Conservation (phyloP, 2,888 invertebrate species). For the Papilio gigon region DNA sequence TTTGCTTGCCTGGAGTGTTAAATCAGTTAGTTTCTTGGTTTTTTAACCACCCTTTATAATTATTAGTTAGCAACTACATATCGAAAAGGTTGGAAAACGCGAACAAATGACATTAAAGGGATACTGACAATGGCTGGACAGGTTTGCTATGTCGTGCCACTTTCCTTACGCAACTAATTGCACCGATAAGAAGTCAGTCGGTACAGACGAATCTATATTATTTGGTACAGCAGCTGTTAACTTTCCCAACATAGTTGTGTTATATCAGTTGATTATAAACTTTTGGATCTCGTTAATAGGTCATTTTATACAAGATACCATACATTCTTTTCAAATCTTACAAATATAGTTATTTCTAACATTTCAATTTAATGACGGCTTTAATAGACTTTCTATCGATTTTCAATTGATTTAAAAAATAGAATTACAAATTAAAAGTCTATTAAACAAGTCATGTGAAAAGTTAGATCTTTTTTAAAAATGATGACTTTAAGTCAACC, state of each 20-base stretch:
- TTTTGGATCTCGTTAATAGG: not conserved
- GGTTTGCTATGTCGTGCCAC: slow-evolving; percentile 6
- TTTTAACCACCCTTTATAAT: not conserved
- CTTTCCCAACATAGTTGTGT: not conserved
- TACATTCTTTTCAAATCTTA: too few relatives aligned
- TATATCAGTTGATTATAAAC: not conserved
- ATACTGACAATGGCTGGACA: not conserved
- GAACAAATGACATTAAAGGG: not conserved
- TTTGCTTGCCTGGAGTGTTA: not conserved
- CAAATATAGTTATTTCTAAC: too few relatives aligned
- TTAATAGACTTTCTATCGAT: too few relatives aligned
- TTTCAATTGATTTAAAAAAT: too few relatives aligned
- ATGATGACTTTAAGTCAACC: slow-evolving; percentile 1
- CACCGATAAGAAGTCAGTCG: not conserved
- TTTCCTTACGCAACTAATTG: slow-evolving; percentile 18
- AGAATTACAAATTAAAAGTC: not conserved
- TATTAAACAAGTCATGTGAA: not conserved
- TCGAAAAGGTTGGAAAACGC: not conserved
- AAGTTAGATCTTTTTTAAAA: not conserved
- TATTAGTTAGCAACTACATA: not conserved
- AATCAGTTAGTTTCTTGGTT: not conserved
- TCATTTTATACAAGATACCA: too few relatives aligned
- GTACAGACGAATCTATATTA: not conserved
- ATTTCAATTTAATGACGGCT: too few relatives aligned
- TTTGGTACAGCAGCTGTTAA: not conserved